Evolutionary conservation across 2,888 invertebrate genomes (phyloP), one percentile per base, ranked within the genome.

Genomic region (Caenorhabditis japonica): DNA sequence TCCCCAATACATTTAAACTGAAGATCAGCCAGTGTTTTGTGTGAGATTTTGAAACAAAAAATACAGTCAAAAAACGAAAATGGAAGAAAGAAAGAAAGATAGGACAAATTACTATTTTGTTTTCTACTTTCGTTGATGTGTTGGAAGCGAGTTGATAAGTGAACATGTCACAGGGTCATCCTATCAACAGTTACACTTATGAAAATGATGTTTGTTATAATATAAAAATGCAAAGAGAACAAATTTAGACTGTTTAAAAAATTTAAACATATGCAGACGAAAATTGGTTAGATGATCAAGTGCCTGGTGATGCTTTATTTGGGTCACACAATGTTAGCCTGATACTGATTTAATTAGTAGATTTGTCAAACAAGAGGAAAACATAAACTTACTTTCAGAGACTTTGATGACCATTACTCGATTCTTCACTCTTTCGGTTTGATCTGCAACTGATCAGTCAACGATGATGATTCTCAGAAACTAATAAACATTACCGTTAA

Each of bases 321-420:
- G n/a, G n/a, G n/a, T n/a, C n/a, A n/a, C n/a, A n/a, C n/a, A n/a
- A n/a, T n/a, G n/a, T n/a, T n/a, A n/a, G n/a, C n/a, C n/a, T n/a
- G n/a, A n/a, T 10, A 30, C 13, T 51, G 33, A 60, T 51, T 49
- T 27, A 41, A 51, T 60, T 34, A 51, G 38, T 8, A 39, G 19
- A 27, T 39, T 27, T 33, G 17, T 27, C 27, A 33, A 41, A 15
- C 51, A 56, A 64, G 25, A 17, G 34, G n/a, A n/a, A n/a, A n/a
- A n/a, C n/a, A n/a, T n/a, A n/a, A n/a, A 66, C 56, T 30, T 25
- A 66, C 66, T 66, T 56, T 66, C 66, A 51, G 44, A 12, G 27
- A 8, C 15, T 17, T 43, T 49, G 36, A 56, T 66, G 36, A 66
- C 41, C n/a, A 66, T 56, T 30, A 66, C 13, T 12, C 66, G 56